Evolutionary conservation across 2,113 vertebrate genomes (phyloP), one percentile per base, ranked within the genome.

Genomic region (Phoxinus phoxinus): DNA sequence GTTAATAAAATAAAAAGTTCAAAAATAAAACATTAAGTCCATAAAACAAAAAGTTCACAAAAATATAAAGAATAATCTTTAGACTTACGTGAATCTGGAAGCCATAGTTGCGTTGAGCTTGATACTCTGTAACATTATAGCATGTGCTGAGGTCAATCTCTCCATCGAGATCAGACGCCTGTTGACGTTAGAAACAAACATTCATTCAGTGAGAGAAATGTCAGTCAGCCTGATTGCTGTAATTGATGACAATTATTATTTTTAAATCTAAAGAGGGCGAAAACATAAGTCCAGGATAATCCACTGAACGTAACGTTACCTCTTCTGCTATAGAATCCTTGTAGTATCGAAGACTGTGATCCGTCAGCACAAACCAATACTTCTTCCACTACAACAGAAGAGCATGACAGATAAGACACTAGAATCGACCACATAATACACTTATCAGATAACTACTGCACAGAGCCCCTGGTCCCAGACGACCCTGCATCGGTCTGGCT

Each of bases 241-340:
- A n/a, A n/a, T n/a, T n/a, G n/a, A n/a, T n/a, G n/a, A n/a, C n/a
- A n/a, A n/a, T n/a, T n/a, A n/a, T n/a, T n/a, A n/a, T n/a, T n/a
- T n/a, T n/a, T n/a, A n/a, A n/a, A n/a, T n/a, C 3, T 21, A 19
- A 23, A 21, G 53, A 58, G 7, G 1, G 2, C 8, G 6, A 58
- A 58, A 56, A 15, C 1, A 48, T 48, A 48, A 23, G 23, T 53
- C 51, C 17, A 0, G 17, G 5, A 46, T 48, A 4, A 48, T 4
- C 12, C 46, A 48, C 3, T 63, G 44, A 17, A 44, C 35, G 37
- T 89, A n/a, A n/a, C n/a, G n/a, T n/a, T 82, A 96, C 95, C 93
- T 96, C 95, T 77, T 96, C 95, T 72, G 95, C 95, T 11, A 95
- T 95, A 0, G 95, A 96, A 84, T 96, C 95, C 89, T 95, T 95